phyloP scores from a whole-genome alignment of 1,140 invertebrate species.

The Drosophila bifasciata region DNA sequence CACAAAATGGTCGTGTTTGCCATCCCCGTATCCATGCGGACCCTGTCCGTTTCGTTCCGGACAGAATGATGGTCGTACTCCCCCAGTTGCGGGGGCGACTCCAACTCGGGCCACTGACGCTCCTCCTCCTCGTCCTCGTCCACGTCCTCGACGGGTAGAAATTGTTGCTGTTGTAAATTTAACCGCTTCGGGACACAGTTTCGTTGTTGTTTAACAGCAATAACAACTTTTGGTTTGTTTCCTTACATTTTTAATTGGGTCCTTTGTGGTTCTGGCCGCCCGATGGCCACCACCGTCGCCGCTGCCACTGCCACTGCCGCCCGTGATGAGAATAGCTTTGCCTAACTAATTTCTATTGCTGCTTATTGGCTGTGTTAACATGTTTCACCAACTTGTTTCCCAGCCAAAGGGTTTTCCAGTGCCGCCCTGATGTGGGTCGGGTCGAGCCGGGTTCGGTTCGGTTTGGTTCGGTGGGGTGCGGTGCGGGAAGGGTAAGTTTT shows the following conservation, averaged over 20 bases:
- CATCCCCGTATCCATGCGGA: slow-evolving; percentile 38
- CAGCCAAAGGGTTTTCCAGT: slow-evolving; percentile 60
- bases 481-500: slow-evolving; percentile 45
- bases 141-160: slow-evolving; percentile 25
- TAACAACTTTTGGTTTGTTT: slow-evolving; percentile 83
- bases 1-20: slow-evolving; percentile 78
- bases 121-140: slow-evolving; percentile 19
- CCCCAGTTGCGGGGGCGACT: slow-evolving; percentile 21
- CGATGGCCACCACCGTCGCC: too few species aligned
- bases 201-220: slow-evolving; percentile 81
- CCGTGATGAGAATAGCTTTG: slow-evolving; percentile 79
- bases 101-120: slow-evolving; percentile 14
- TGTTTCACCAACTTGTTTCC: slow-evolving; percentile 79
- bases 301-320: slow-evolving; percentile 22
- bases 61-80: too few species aligned
- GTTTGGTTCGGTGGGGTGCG: slow-evolving; percentile 14
- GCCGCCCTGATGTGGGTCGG: too few species aligned
- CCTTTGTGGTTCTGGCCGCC: slow-evolving; percentile 64
- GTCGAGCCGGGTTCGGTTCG: slow-evolving; percentile 7
- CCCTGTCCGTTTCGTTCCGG: slow-evolving; percentile 40
- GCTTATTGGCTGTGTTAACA: slow-evolving; percentile 82
- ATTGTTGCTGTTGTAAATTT: slow-evolving; percentile 78
- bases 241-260: slow-evolving; percentile 83
- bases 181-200: slow-evolving; percentile 80
- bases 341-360: slow-evolving; percentile 82